Conservation (phyloP, 2,888 invertebrate species). For the Ochropacha duplaris region DNA sequence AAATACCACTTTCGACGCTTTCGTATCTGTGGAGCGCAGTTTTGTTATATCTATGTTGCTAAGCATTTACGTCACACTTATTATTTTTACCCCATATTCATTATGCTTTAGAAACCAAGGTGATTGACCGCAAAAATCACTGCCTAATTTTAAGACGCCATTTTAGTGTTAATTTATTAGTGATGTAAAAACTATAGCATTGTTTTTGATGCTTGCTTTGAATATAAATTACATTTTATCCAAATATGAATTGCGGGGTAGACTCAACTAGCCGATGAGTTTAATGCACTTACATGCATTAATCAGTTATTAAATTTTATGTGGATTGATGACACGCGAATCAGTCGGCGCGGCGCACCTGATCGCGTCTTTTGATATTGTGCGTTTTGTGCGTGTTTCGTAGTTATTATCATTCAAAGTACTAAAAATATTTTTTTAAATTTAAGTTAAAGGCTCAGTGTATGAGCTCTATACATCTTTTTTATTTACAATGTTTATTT, state of each 20-base stretch:
- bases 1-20: slow-evolving; percentile 46
- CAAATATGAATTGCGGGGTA: not conserved
- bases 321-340: not conserved
- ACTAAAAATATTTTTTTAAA: too few relatives aligned
- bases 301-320: too few relatives aligned
- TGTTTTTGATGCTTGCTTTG: slow-evolving; percentile 36
- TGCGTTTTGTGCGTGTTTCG: not conserved
- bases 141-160: slow-evolving; percentile 40
- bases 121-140: slow-evolving; percentile 28
- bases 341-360: not conserved
- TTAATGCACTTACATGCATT: slow-evolving; percentile 30
- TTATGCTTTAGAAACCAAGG: not conserved
- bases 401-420: too few relatives aligned
- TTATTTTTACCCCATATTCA: not conserved
- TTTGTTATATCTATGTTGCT: slow-evolving; percentile 14
- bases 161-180: slow-evolving; percentile 51
- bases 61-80: slow-evolving; percentile 18
- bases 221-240: slow-evolving; percentile 40
- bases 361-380: not conserved
- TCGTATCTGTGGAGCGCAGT: not conserved
- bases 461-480: not conserved
- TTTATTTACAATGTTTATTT: too few relatives aligned
- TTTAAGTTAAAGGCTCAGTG: not conserved
- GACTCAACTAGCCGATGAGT: slow-evolving; percentile 19
- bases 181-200: slow-evolving; percentile 46